Conservation (phyloP, 2,797 vertebrate species). For the Danio kyathit region DNA sequence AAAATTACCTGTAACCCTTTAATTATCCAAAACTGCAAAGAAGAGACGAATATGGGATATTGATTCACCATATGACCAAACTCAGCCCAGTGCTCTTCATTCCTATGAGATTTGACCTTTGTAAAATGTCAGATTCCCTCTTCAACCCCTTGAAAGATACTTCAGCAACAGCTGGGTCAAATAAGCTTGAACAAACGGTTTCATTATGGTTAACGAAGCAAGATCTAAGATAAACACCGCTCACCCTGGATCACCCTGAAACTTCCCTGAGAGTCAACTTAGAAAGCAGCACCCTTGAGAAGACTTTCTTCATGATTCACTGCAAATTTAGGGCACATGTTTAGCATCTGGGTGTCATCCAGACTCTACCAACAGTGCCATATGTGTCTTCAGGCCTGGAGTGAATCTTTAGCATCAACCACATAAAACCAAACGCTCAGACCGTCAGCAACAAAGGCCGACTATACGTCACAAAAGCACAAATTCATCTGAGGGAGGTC, state of each 20-base stretch:
- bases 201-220: conserved; percentile 53
- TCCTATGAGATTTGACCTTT: conserved; percentile 40
- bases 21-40: background rate
- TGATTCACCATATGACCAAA: conserved; percentile 32
- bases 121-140: conserved; percentile 33
- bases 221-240: conserved; percentile 37
- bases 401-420: conserved; percentile 28
- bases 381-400: conserved; percentile 57
- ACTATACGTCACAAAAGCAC: conserved; percentile 32
- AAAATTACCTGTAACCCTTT: background rate
- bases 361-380: conserved; percentile 58
- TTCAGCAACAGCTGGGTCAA: conserved; percentile 50
- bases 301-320: conserved; percentile 48
- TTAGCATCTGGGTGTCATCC: conserved; percentile 60
- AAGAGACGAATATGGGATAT: background rate
- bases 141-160: conserved; percentile 43
- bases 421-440: conserved; percentile 30
- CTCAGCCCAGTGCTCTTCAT: conserved; percentile 42
- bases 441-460: conserved; percentile 14
- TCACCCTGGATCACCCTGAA: conserved; percentile 13
- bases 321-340: conserved; percentile 47
- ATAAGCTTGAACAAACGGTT: conserved; percentile 50
- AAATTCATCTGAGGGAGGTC: conserved; percentile 29
- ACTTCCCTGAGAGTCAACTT: background rate
- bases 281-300: background rate